Evolutionary conservation across 1,140 invertebrate genomes (phyloP), one percentile per base, ranked within the genome.

Genomic region (Pseudomyrmex gracilis): DNA sequence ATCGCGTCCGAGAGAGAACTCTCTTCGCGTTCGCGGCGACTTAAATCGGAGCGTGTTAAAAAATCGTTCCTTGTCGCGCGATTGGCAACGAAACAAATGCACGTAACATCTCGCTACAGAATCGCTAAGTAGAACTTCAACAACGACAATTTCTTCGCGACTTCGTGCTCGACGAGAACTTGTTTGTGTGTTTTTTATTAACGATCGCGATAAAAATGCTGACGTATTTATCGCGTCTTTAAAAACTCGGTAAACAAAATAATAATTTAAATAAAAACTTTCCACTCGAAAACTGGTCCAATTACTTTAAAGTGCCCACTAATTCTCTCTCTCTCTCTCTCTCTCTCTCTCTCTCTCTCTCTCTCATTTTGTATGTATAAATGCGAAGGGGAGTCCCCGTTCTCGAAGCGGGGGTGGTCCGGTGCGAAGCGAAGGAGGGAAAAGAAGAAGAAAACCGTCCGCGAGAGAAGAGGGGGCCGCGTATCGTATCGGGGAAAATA

Each of bases 401-500:
- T 66, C 45, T 20, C 43, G 34, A 34, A 34, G 57, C 57, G 8
- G 12, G 43, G 66, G n/a, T 51, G 43, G 17, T 66, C 13, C 24
- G 53, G 1, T 24, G 34, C n/a, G 43, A 24, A 58, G 15, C 43
- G 43, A 70, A 49, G 9, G 8, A 17, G 45, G 43, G 9, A 20
- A 80, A 34, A 49, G 7, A 24, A 20, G 22, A 7, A 15, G 45
- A 2, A 9, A 1, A 0, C 34, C 34, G 34, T 34, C 34, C 34
- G 34, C 34, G 24, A n/a, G 34, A 5, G 5, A 0, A 34, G 34
- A 5, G 34, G 7, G 34, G 5, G 0, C 34, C 34, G 9, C 20
- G 10, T n/a, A n/a, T 58, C 76, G 45, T 2, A 20, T 64, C n/a
- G 43, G 20, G 13, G 24, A 55, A 86, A 66, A 88, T 88, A 89